These are phyloP conservation scores for Protosalanx chinensis DNA, from an alignment of 2,797 vertebrate species.

Conservation along the genomic window DNA sequence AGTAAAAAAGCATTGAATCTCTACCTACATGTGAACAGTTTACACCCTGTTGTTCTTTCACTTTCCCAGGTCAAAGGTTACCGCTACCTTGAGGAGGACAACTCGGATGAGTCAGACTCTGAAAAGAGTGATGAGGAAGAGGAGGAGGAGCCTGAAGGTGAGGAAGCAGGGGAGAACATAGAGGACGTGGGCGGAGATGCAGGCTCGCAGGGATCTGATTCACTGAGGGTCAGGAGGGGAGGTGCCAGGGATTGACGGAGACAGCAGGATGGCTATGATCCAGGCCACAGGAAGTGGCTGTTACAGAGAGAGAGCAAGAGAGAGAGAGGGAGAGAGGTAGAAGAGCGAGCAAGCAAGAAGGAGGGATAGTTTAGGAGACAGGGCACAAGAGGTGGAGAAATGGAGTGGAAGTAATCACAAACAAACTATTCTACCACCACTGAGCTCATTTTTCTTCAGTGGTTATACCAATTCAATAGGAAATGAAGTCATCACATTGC, in stretches of 20 bases:
- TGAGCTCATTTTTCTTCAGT: too few species aligned
- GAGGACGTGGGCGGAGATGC: slow-evolving; percentile 38
- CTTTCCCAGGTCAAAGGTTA: slow-evolving; percentile 82
- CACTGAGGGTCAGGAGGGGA: slow-evolving; percentile 51
- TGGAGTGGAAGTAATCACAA: background rate
- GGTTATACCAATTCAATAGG: too few species aligned
- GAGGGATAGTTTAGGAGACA: slow-evolving; percentile 3
- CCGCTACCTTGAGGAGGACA: slow-evolving; percentile 90
- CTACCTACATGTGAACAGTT: background rate
- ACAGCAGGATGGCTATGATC: slow-evolving; percentile 32
- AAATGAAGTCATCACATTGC: background rate
- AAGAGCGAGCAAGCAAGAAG: background rate
- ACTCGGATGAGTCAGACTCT: slow-evolving; percentile 85
- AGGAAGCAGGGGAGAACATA: background rate
- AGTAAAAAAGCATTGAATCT: background rate
- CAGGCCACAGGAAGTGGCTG: slow-evolving; percentile 34
- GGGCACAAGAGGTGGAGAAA: slow-evolving; percentile 3
- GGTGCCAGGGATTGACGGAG: slow-evolving; percentile 29
- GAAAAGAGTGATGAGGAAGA: slow-evolving; percentile 67
- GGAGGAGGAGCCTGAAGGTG: slow-evolving; percentile 7
- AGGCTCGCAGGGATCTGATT: slow-evolving; percentile 47
- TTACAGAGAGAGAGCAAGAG: background rate
- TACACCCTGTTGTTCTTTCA: background rate
- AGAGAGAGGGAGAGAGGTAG: background rate
- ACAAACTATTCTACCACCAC: background rate